phyloP scores from a whole-genome alignment of 2,888 invertebrate genomes.

The Latrodectus hesperus region DNA sequence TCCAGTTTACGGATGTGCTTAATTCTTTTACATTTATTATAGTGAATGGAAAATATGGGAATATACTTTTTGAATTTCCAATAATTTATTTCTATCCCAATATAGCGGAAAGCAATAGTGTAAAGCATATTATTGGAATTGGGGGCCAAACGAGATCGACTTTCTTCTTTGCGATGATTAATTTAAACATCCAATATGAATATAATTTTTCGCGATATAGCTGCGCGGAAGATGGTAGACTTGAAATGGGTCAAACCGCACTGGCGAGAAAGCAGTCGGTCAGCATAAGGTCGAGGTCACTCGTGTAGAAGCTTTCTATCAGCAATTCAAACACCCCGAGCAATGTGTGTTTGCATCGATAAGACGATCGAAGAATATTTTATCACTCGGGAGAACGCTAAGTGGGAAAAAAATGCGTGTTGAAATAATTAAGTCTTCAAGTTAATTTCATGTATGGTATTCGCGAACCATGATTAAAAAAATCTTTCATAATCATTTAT shows the following conservation, averaged over 20 bases:
- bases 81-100: no score
- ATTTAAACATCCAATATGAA: no score
- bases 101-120: no score
- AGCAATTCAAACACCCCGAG: neutral
- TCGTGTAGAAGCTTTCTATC: neutral
- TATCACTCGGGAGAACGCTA: neutral
- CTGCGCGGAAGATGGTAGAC: neutral
- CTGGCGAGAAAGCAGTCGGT: neutral
- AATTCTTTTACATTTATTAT: no score
- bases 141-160: no score
- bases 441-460: neutral
- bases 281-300: neutral
- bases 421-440: neutral
- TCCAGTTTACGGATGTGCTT: no score
- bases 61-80: no score
- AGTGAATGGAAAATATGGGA: no score
- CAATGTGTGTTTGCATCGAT: neutral
- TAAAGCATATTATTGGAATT: no score
- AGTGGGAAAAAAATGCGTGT: neutral
- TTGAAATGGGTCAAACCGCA: neutral
- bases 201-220: no score
- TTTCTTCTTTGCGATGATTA: no score
- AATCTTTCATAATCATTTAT: neutral
- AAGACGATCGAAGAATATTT: neutral
- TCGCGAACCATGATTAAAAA: neutral